Evolutionary conservation across 2,113 vertebrate genomes (phyloP).

Genomic region (Mustela nigripes): DNA sequence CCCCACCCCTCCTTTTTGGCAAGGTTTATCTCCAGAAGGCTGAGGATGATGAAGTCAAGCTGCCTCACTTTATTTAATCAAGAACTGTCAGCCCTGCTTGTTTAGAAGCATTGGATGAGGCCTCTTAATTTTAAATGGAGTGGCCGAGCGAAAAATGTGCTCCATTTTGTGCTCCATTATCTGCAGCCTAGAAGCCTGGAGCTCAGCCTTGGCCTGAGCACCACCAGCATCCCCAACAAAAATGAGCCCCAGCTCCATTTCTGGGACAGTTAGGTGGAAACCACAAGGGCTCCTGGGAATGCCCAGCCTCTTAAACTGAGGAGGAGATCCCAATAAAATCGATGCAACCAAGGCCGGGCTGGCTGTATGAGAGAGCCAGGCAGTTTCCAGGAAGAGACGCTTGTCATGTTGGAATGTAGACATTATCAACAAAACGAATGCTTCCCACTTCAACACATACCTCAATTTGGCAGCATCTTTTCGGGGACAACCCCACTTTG

Average conservation of each 20-base stretch:
- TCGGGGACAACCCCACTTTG: neutral
- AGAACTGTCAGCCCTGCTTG: neutral
- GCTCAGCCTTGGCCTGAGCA: neutral
- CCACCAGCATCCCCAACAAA: neutral
- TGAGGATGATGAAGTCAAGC: neutral
- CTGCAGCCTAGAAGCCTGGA: neutral
- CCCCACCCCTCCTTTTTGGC: neutral
- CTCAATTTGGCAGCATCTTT: neutral
- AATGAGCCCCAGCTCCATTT: neutral
- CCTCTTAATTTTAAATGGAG: neutral
- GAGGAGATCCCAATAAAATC: neutral
- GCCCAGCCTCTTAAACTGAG: neutral
- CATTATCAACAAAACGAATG: neutral
- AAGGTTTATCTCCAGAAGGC: neutral
- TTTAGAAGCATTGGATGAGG: neutral
- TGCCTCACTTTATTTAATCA: neutral
- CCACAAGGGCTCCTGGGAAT: neutral
- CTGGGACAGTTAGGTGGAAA: neutral
- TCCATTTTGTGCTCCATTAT: neutral
- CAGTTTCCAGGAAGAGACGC: neutral
- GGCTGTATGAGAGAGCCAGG: too few species aligned
- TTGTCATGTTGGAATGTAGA: neutral
- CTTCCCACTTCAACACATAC: neutral
- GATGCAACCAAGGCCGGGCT: too few species aligned
- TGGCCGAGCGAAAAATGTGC: accelerated